These are phyloP conservation scores for Trogon surrucura DNA, from an alignment of 2,113 vertebrate species.

Conservation along the genomic window DNA sequence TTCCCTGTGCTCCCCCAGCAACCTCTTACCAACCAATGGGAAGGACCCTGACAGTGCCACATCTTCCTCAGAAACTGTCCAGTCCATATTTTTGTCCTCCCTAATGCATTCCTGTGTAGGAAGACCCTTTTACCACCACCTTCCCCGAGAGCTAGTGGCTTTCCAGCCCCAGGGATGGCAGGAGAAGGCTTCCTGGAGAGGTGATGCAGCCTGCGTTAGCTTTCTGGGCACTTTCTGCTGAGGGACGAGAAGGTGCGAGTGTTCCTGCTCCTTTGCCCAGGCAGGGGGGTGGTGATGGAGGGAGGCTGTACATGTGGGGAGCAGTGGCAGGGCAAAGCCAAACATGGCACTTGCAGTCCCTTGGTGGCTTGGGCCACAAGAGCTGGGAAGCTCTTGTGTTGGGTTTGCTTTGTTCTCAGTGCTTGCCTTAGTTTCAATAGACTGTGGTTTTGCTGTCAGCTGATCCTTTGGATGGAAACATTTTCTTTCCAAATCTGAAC, in stretches of 20 bases:
- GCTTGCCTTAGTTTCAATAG: background rate
- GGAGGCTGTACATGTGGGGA: rapidly evolving
- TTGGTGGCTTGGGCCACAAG: rapidly evolving
- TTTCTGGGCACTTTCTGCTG: background rate
- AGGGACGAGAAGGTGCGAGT: background rate
- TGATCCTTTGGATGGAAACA: background rate
- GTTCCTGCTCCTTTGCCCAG: background rate
- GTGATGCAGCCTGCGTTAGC: rapidly evolving
- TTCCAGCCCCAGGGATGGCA: background rate
- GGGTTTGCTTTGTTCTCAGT: background rate
- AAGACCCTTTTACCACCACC: background rate
- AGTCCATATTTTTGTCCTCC: background rate
- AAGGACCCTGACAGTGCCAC: background rate
- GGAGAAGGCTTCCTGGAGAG: background rate
- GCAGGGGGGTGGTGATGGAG: background rate
- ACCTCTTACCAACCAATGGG: rapidly evolving
- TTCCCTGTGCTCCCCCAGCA: background rate
- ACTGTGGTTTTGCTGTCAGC: rapidly evolving
- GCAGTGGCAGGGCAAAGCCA: background rate
- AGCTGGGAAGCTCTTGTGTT: background rate
- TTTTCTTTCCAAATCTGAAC: background rate
- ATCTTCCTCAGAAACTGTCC: background rate
- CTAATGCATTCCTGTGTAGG: rapidly evolving
- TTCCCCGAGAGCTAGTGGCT: background rate
- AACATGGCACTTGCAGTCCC: background rate